A percentile compares a stretch with the other conserved stretches of the same genome.
Conservation (phyloP, 2,113 vertebrate genomes). For the Eretmodus cyanostictus region DNA sequence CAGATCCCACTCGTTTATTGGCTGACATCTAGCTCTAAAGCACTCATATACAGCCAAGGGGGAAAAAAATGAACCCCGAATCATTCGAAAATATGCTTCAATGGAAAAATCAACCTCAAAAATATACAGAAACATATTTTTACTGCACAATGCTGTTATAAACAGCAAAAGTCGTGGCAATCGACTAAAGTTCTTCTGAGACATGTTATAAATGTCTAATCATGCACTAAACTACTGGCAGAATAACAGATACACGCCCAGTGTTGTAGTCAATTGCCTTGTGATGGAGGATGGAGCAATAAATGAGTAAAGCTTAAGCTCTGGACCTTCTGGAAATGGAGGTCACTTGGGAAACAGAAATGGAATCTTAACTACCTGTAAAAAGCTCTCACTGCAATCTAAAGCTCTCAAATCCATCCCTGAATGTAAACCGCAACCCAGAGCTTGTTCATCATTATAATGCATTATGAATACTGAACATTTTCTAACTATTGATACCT, state of each 20-base stretch:
- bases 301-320: constrained; percentile 39
- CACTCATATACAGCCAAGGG: background rate
- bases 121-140: background rate
- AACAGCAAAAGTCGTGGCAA: background rate
- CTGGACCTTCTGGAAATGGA: constrained; percentile 46
- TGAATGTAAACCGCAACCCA: constrained; percentile 38
- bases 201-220: background rate
- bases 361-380: constrained; percentile 59
- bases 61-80: fast-evolving
- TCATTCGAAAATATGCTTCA: background rate
- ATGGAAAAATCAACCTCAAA: background rate
- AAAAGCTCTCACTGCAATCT: constrained; percentile 33
- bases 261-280: background rate
- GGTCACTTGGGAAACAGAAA: constrained; percentile 54
- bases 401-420: constrained; percentile 39
- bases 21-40: background rate
- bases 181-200: background rate
- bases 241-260: background rate
- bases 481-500: background rate
- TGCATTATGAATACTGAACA: constrained; percentile 14
- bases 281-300: constrained; percentile 18
- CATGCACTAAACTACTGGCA: background rate
- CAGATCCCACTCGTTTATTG: background rate
- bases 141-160: background rate
- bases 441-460: constrained; percentile 37